Percentiles rank a stretch among this genome's conserved stretches.
Conservation (phyloP, 2,888 invertebrate species). For the Apamea epomidion region DNA sequence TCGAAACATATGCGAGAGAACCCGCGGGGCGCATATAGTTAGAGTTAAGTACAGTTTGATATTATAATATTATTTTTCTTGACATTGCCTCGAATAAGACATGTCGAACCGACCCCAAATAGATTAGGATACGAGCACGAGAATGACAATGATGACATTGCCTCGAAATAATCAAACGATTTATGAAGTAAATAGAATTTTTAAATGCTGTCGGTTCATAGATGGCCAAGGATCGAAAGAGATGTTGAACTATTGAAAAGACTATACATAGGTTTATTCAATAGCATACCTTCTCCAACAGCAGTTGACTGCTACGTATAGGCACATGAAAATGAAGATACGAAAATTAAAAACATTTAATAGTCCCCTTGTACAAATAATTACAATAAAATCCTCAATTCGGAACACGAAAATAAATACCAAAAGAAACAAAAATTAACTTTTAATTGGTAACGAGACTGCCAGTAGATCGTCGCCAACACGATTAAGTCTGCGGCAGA, state of each 20-base stretch:
- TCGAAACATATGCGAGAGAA: too few relatives aligned
- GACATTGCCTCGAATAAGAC: neutral
- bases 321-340: neutral
- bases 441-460: constrained; percentile 32
- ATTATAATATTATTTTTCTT: neutral
- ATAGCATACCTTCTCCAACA: neutral
- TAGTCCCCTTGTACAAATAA: neutral
- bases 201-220: neutral
- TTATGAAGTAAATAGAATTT: neutral
- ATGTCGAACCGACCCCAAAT: neutral
- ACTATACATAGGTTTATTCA: neutral
- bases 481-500: constrained; percentile 28
- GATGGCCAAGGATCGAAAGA: too few relatives aligned
- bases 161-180: neutral
- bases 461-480: constrained; percentile 4
- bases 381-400: neutral
- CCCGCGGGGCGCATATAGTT: too few relatives aligned
- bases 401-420: neutral
- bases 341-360: neutral
- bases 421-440: neutral
- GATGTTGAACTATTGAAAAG: neutral
- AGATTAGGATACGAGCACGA: too few relatives aligned
- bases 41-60: neutral
- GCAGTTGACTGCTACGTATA: too few relatives aligned
- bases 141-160: neutral